Conservation (phyloP, 35 echinoderm and acorn worm genomes). For the Apostichopus californicus region DNA sequence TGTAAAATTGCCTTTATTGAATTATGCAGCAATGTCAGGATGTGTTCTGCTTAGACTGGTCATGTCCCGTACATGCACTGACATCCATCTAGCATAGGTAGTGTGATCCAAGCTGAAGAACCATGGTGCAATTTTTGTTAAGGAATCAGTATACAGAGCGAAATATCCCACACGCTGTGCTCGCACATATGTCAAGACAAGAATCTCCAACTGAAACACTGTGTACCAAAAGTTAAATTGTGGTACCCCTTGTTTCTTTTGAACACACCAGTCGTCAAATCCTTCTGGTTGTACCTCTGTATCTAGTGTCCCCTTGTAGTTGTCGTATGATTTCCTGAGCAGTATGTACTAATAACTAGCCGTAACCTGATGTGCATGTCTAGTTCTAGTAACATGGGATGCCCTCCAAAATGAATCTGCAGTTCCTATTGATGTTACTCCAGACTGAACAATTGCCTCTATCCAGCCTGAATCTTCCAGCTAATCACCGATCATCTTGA, state of each 20-base stretch:
- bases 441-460: too few relatives aligned
- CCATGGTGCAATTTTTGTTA: constrained; percentile 47
- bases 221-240: constrained; percentile 63
- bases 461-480: constrained; percentile 41
- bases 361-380: too few relatives aligned
- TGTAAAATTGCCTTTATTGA: too few relatives aligned
- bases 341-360: background rate
- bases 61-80: too few relatives aligned
- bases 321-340: constrained; percentile 39
- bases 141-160: constrained; percentile 49
- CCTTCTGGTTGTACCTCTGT: background rate
- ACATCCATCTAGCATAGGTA: constrained; percentile 7
- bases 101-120: constrained; percentile 65
- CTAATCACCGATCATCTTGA: constrained; percentile 2
- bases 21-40: too few relatives aligned
- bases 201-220: constrained; percentile 47
- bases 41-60: too few relatives aligned
- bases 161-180: constrained; percentile 30
- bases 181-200: constrained; percentile 53
- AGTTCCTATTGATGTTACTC: too few relatives aligned
- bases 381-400: too few relatives aligned
- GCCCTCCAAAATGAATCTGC: too few relatives aligned
- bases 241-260: background rate
- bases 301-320: constrained; percentile 10
- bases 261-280: constrained; percentile 57